Evolutionary conservation across 2,888 invertebrate genomes (phyloP).

Genomic region (Archaeoteleia sp.): DNA sequence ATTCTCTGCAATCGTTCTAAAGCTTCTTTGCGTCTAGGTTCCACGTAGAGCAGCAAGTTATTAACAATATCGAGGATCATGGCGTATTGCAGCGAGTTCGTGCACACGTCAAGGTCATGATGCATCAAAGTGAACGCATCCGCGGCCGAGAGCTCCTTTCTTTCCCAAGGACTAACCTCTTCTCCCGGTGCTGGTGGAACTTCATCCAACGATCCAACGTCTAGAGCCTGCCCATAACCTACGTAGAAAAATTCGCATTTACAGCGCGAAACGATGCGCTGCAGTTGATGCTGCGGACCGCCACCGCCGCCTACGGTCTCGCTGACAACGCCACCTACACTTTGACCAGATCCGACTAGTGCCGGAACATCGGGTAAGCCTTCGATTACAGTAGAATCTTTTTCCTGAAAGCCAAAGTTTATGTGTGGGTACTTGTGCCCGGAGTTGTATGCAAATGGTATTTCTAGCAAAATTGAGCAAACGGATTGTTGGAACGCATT

Average conservation of each 20-base stretch:
- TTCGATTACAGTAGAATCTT: constrained; percentile 85
- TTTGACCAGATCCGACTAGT: constrained; percentile 94
- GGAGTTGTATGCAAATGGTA: no score
- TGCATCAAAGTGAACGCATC: constrained; percentile 99
- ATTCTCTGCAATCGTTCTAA: constrained; percentile 91
- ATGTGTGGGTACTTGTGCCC: no score
- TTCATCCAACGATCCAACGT: constrained; percentile 79
- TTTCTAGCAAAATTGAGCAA: no score
- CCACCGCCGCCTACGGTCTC: constrained; percentile 89
- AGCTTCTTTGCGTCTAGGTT: constrained; percentile 94
- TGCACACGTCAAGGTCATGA: constrained; percentile 98
- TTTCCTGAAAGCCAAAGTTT: constrained; percentile 79
- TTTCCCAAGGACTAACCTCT: constrained; percentile 86
- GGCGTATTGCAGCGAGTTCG: constrained; percentile 94
- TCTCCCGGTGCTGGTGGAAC: constrained; percentile 84
- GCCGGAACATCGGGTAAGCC: constrained; percentile 91
- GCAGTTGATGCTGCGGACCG: constrained; percentile 81
- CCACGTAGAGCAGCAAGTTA: constrained; percentile 96
- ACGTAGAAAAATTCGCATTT: constrained; percentile 99
- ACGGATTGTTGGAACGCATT: no score
- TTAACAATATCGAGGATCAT: constrained; percentile 99
- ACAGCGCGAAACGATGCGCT: constrained; percentile 97
- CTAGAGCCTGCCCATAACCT: constrained; percentile 88
- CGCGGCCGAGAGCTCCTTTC: constrained; percentile 87
- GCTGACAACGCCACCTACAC: constrained; percentile 97